Base-by-base conservation (phyloP, 1,140 invertebrate genomes). In the Leptopilina clavipes region DNA sequence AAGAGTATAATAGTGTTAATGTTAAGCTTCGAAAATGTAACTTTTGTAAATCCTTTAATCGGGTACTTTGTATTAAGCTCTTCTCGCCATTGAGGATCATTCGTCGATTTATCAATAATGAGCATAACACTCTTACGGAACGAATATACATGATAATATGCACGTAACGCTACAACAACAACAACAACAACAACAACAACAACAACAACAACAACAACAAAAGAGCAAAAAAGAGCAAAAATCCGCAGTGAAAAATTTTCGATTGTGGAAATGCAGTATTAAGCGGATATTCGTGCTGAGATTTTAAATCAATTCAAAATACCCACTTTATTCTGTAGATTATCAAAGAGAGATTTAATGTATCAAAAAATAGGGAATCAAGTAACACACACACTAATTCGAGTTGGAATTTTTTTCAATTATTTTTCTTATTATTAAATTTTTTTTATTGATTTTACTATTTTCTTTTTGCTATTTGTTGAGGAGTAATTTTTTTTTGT, bases 1-100 rank as follows among this genome's bases (percentile, higher is more conserved):
- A 84, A 78, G 78, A 82, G 82, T 79, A 81, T 83, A 76, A 85
- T 82, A 83, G 81, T 81, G 81, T 85, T 81, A 77, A 81, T 56
- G 79, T 56, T 70, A 78, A 77, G 79, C 75, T 81, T 82, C 75
- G 74, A 82, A 40, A 31, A 76, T 73, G 73, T 79, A 76, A 76
- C 72, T 76, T 82, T 79, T 81, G 77, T 81, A 77, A 80, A 77
- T 78, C 74, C 74, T 79, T 74, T 74, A 79, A 65, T 74, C 70
- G 71, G 76, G 54, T 70, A 73, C 59, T 65, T 65, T 37, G 59
- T 65, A 65, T 65, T 25, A 65, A 19, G 59, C 59, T 65, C 59
- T 65, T 65, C 25, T 65, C 59, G 59, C 59, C 59, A 31, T 65
- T 65, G 59, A 31, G 22, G 59, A 65, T 65, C 59, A 65, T 25